Percentiles rank a stretch among this genome's conserved stretches.
Evolutionary conservation across 2,797 vertebrate species (phyloP).

Genomic region (Trichosurus vulpecula): DNA sequence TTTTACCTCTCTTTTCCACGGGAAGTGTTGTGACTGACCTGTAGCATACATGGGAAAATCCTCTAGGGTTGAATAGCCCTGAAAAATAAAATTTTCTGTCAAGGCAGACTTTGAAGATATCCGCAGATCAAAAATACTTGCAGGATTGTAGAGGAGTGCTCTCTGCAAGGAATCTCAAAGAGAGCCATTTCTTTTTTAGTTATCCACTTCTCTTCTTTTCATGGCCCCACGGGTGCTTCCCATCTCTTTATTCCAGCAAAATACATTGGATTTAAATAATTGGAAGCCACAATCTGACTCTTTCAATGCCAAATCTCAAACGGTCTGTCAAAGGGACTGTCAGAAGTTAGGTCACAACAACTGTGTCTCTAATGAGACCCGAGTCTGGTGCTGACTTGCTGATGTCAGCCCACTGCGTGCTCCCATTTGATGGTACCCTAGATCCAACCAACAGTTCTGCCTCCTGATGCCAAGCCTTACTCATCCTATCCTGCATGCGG

Average conservation of each 20-base stretch:
- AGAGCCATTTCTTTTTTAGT: neutral
- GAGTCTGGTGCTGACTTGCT: neutral
- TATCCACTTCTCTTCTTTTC: neutral
- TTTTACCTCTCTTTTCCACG: neutral
- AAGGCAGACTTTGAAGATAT: neutral
- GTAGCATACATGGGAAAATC: neutral
- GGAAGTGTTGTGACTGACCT: neutral
- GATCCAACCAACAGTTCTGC: fast-evolving
- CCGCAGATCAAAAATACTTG: neutral
- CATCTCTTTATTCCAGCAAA: conserved; percentile 20
- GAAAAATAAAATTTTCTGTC: neutral
- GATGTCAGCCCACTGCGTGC: neutral
- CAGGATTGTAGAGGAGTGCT: neutral
- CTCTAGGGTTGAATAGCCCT: neutral
- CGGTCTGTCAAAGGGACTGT: conserved; percentile 34
- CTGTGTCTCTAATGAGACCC: conserved; percentile 47
- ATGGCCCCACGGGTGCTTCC: neutral
- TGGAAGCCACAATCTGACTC: neutral
- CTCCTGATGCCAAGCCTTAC: neutral
- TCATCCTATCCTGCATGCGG: neutral
- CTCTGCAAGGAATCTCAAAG: neutral
- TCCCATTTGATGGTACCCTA: neutral
- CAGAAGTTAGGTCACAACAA: conserved; percentile 39
- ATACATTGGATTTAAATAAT: conserved; percentile 16
- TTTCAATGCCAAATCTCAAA: conserved; percentile 26